Base-by-base conservation (phyloP, 2,797 vertebrate genomes). In the Eutrigla gurnardus region DNA sequence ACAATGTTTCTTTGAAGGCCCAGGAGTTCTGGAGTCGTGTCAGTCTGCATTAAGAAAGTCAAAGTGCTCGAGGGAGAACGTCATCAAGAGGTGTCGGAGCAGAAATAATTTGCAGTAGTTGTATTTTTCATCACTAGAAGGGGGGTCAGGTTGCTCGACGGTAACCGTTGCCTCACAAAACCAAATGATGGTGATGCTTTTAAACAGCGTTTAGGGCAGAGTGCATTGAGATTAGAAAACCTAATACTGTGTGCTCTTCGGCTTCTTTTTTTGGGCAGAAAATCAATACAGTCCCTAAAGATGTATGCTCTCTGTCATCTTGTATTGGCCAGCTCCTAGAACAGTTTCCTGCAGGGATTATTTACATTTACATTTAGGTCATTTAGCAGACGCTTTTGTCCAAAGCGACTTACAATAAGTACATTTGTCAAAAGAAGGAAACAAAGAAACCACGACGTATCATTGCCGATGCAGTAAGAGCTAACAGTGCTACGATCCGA, bases 191-290 rank as follows among this genome's bases (percentile, higher is more conserved):
- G 7, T 49, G 18, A 47, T 35, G 13, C 46, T 68, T 67, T 65
- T 36, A 61, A 66, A 65, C 17, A 6, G 37, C 40, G 78, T 76
- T 65, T 46, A 35, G 7, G 54, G 57, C 0, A 3, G 40, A 75
- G 50, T 71, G 50, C 72, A 33, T 13, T 67, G 40, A 53, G 62
- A 81, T 66, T 42, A 46, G 65, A 62, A 25, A 62, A 59, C n/a
- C 6, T 73, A 18, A 33, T 14, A 25, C 55, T 32, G 57, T 72
- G 49, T 58, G 70, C 49, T 47, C 57, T 36, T 25, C 40, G 25
- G 25, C 75, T 66, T 4, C 15, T 65, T 53, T 52, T 10, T 37
- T 55, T 57, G 52, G 37, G 4, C 35, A 49, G n/a, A 73, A 64
- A 64, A 67, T 70, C 32, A 54, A 15, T 12, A 42, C 2, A 0